Evolutionary conservation across 1,140 invertebrate genomes (phyloP), one percentile per base, ranked within the genome.

Genomic region (Trachymyrmex cornetzi): DNA sequence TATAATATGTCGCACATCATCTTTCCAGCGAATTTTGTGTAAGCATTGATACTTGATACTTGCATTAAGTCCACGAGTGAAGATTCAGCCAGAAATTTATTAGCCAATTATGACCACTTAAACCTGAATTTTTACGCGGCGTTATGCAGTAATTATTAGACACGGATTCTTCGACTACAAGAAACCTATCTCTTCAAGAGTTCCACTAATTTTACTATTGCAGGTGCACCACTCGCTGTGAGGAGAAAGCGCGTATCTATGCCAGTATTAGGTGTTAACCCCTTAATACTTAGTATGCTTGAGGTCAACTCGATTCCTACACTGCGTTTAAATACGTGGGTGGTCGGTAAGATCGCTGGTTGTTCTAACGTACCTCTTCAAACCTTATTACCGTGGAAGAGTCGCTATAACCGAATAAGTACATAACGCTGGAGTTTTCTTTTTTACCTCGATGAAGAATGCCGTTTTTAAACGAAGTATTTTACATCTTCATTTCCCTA

Each of bases 1-100:
- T 44, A 38, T 53, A 77, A 50, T 48, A 50, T 14, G 38, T 77
- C 86, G 79, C 50, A 24, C 72, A 50, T 14, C 69, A 22, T 72
- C 66, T 88, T 38, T 57, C 4, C 19, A 38, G 5, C 16, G 16
- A 79, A 79, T 77, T 79, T 85, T 27, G 59, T 24, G 9, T n/a
- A 44, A 11, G 38, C 9, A 27, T 24, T 66, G 34, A 59, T 44
- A 69, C 66, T 89, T 75, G 88, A 85, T 55, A 50, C 72, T 63
- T 87, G 27, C 79, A 79, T 88, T 89, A 89, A 50, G 27, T 9
- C 22, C n/a, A 57, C 61, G 48, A 85, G 16, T 24, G 53, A 85
- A 64, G 61, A 14, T 57, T 48, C 24, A 34, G 14, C 24, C 38
- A 50, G 69, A 74, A 48, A 72, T 74, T 84, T 75, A 84, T 88